Evolutionary conservation across 2,888 invertebrate species (phyloP).

Genomic region (Acronicta alni): DNA sequence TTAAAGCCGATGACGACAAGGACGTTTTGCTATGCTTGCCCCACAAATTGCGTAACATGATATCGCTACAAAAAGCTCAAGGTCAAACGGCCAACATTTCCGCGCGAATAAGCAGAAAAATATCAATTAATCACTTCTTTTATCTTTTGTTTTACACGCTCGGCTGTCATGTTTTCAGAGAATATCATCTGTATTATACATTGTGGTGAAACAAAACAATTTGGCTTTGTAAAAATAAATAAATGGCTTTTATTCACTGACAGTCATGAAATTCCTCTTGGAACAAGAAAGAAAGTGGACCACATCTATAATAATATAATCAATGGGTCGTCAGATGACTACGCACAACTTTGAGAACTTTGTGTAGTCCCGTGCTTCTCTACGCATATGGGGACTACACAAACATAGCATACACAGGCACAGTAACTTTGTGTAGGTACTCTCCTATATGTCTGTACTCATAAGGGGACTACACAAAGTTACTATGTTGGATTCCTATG

Average conservation of each 20-base stretch:
- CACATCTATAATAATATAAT: no score
- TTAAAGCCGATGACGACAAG: no score
- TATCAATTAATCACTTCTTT: slow-evolving; percentile 59
- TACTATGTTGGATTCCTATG: no score
- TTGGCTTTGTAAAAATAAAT: neutral
- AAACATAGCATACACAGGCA: no score
- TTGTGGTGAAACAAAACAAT: neutral
- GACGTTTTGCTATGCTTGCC: no score
- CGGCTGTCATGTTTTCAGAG: slow-evolving; percentile 41
- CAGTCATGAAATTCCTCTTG: neutral
- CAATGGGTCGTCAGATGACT: no score
- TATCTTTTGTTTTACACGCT: slow-evolving; percentile 45
- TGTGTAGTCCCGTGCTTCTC: neutral
- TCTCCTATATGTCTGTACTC: no score
- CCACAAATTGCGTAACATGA: neutral
- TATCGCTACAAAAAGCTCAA: slow-evolving; percentile 9
- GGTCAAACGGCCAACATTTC: slow-evolving; percentile 25
- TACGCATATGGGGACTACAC: no score
- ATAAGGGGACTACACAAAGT: no score
- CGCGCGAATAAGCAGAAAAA: slow-evolving; percentile 46
- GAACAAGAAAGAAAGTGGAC: no score
- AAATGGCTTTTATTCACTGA: neutral
- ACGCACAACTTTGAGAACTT: no score
- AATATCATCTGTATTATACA: slow-evolving; percentile 25
- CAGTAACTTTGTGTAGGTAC: no score